These are phyloP conservation scores for Penaeus indicus DNA, from an alignment of 1,140 invertebrate genomes.

Conservation along the genomic window DNA sequence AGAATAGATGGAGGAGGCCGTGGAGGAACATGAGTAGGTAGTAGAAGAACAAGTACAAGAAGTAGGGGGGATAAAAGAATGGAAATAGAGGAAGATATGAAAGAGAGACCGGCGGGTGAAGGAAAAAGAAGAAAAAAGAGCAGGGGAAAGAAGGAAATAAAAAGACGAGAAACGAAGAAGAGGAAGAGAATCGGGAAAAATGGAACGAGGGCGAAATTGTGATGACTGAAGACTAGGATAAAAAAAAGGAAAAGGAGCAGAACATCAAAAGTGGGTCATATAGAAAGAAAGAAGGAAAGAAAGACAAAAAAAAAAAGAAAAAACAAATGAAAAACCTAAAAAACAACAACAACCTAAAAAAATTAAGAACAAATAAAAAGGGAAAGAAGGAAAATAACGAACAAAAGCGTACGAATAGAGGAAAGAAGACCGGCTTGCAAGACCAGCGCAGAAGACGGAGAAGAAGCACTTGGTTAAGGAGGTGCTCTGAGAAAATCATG, in stretches of 20 bases:
- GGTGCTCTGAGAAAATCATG: background rate
- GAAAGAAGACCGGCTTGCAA: background rate
- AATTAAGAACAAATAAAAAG: background rate
- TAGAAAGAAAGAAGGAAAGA: background rate
- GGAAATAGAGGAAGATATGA: background rate
- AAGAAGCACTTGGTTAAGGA: background rate
- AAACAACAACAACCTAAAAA: background rate
- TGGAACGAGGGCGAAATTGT: background rate
- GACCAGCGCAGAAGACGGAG: background rate
- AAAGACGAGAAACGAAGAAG: background rate
- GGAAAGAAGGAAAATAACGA: background rate
- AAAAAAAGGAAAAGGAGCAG: background rate
- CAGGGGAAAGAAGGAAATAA: background rate
- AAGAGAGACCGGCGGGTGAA: background rate
- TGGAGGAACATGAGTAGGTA: too few relatives aligned
- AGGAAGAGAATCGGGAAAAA: background rate
- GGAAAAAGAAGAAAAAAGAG: background rate
- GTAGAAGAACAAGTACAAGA: too few relatives aligned
- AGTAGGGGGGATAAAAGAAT: background rate
- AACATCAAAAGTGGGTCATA: background rate
- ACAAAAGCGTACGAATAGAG: background rate
- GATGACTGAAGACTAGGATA: background rate
- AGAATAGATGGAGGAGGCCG: too few relatives aligned
- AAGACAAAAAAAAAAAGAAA: background rate
- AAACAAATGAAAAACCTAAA: background rate